A percentile compares a stretch with the other conserved stretches of the same genome.
phyloP scores from a whole-genome alignment of 2,113 vertebrate species.

The Stomatorhinus ivindoensis region DNA sequence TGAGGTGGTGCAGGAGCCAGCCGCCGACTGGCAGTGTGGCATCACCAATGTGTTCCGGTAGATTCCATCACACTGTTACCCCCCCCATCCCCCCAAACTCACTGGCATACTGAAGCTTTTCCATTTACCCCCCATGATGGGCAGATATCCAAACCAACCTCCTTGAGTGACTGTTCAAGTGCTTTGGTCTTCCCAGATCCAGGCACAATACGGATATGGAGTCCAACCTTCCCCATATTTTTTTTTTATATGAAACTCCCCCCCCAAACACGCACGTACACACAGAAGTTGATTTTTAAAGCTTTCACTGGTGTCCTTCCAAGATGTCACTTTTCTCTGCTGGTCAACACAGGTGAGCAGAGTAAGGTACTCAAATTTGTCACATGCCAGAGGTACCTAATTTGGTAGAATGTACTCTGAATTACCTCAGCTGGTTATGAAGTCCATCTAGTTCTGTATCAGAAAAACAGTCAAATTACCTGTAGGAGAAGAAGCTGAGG shows the following conservation, averaged over 20 bases:
- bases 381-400: neutral
- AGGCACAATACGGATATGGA: neutral
- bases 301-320: neutral
- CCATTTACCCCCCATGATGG: neutral
- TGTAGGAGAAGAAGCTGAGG: neutral
- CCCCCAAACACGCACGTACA: neutral
- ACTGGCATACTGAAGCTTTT: neutral
- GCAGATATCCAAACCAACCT: neutral
- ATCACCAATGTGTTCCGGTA: slow-evolving; percentile 70
- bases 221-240: neutral
- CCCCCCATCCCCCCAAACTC: neutral
- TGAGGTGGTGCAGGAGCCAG: slow-evolving; percentile 67
- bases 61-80: neutral
- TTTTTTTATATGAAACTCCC: neutral
- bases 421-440: neutral
- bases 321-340: neutral
- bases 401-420: neutral
- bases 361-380: neutral
- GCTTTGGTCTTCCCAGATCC: neutral
- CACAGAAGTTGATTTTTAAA: neutral
- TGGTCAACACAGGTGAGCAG: neutral
- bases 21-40: slow-evolving; percentile 69
- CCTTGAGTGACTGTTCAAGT: neutral
- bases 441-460: neutral
- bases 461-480: neutral